phyloP scores from a whole-genome alignment of 2,113 vertebrate genomes.

The Campylomormyrus numenius region DNA sequence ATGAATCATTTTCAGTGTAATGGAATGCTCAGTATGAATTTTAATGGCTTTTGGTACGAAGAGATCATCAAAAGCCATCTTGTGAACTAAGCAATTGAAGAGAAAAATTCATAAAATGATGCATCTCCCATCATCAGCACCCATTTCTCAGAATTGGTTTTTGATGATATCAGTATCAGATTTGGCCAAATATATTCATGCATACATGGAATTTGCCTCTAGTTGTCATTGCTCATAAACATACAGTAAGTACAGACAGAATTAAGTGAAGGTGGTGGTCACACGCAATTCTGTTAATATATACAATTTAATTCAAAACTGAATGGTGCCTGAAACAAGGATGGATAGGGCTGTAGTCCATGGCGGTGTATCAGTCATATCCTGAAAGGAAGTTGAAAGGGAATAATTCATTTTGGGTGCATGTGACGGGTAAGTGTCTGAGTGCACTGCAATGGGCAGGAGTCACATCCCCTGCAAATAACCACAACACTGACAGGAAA shows the following conservation, averaged over 20 bases:
- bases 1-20: neutral
- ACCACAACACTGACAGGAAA: neutral
- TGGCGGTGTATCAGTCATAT: neutral
- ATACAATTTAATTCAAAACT: neutral
- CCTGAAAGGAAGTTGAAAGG: neutral
- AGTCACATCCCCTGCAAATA: neutral
- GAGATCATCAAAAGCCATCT: neutral
- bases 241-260: neutral
- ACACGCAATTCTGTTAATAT: neutral
- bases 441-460: neutral
- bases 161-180: neutral
- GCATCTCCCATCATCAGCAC: neutral
- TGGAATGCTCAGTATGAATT: neutral
- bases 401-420: neutral
- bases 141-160: neutral
- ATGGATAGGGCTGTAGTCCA: neutral
- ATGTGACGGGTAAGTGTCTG: neutral
- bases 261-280: neutral
- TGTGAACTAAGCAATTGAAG: neutral
- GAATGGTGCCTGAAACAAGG: neutral
- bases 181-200: neutral
- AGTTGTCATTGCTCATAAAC: neutral
- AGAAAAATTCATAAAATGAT: neutral
- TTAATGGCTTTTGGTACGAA: neutral
- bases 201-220: neutral